Evolutionary conservation across 2,888 invertebrate species (phyloP).

Genomic region (Xestia ashworthii): DNA sequence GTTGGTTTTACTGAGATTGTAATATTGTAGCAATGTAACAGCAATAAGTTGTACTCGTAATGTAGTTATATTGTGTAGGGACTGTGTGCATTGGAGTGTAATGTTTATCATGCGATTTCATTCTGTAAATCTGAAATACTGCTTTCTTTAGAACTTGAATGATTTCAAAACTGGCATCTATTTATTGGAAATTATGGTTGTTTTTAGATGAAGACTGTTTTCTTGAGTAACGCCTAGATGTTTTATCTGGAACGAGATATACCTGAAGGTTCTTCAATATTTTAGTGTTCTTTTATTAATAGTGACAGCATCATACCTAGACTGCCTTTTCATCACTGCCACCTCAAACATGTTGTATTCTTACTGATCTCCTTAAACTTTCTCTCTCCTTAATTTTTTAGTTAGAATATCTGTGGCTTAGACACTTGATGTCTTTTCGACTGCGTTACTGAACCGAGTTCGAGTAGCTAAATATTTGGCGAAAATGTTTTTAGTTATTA

Average conservation of each 20-base stretch:
- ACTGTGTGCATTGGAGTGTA: slow-evolving; percentile 8
- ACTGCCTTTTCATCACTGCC: slow-evolving; percentile 10
- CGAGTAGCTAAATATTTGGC: background rate
- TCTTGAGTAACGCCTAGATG: background rate
- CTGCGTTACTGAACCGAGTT: background rate
- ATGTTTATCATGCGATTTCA: background rate
- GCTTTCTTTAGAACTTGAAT: background rate
- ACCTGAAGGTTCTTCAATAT: background rate
- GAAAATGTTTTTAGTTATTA: background rate
- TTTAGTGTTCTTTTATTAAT: background rate
- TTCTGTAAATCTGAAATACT: background rate
- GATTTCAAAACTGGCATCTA: background rate
- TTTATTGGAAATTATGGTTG: background rate
- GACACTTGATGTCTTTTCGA: background rate
- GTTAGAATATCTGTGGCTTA: background rate
- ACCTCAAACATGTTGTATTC: background rate
- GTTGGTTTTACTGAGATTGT: slow-evolving; percentile 3
- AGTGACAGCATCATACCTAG: background rate
- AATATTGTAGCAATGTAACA: slow-evolving; percentile 40
- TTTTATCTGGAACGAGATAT: background rate
- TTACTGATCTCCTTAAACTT: slow-evolving; percentile 4
- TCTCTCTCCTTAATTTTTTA: background rate
- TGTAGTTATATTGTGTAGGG: slow-evolving; percentile 19
- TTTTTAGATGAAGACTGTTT: background rate
- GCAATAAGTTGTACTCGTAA: slow-evolving; percentile 47